A percentile compares a stretch with the other conserved stretches of the same genome.
Conservation (phyloP, 2,113 vertebrate species). For the Tor tambroides region DNA sequence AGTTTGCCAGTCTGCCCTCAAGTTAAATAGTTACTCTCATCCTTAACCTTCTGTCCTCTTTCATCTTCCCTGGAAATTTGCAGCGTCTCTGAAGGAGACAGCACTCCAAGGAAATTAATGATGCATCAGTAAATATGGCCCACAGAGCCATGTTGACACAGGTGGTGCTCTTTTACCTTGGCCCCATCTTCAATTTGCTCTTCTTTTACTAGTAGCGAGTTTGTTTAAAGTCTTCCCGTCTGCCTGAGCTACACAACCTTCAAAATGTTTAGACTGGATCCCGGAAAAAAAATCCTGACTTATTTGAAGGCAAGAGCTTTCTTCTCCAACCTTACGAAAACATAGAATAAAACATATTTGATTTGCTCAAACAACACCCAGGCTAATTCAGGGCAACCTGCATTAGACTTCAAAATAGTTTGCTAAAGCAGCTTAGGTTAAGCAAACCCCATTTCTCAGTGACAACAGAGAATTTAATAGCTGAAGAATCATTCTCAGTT, state of each 20-base stretch:
- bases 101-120: conserved; percentile 34
- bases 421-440: conserved; percentile 51
- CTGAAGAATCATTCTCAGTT: not conserved
- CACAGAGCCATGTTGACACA: conserved; percentile 54
- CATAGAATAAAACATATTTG: conserved; percentile 41
- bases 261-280: conserved; percentile 41
- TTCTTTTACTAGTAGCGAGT: conserved; percentile 40
- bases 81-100: conserved; percentile 35
- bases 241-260: conserved; percentile 18
- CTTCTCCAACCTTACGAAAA: conserved; percentile 26
- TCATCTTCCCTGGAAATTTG: conserved; percentile 53
- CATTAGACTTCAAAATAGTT: conserved; percentile 21
- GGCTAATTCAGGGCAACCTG: conserved; percentile 34
- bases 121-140: conserved; percentile 47
- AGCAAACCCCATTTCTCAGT: conserved; percentile 16
- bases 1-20: conserved; percentile 45
- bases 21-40: conserved; percentile 53
- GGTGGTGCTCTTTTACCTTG: conserved; percentile 54
- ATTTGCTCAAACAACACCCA: conserved; percentile 51
- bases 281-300: conserved; percentile 19
- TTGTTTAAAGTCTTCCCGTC: conserved; percentile 39
- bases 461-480: conserved; percentile 1
- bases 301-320: conserved; percentile 19
- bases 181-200: conserved; percentile 38
- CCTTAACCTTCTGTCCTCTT: conserved; percentile 49